These are phyloP conservation scores for Ceraclea dissimilis DNA, from an alignment of 2,888 invertebrate genomes.

Conservation along the genomic window DNA sequence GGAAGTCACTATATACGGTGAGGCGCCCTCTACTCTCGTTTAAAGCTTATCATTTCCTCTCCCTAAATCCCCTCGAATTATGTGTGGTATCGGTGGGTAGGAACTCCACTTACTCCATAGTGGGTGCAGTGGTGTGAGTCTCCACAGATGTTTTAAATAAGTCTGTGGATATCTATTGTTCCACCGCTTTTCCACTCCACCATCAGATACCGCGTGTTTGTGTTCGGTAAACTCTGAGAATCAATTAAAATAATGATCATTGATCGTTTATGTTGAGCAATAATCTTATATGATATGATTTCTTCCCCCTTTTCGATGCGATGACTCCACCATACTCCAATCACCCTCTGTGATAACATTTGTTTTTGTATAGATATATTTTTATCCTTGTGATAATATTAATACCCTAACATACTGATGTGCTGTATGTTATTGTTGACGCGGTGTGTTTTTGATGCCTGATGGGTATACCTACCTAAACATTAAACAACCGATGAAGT, in stretches of 20 bases:
- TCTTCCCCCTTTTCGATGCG: background rate
- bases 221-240: background rate
- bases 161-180: no score
- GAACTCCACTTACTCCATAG: background rate
- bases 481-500: no score
- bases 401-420: no score
- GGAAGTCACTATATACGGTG: background rate
- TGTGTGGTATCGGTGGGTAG: background rate
- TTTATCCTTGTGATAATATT: no score
- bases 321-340: background rate
- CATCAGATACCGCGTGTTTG: background rate
- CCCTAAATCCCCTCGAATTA: background rate
- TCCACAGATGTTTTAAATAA: constrained; percentile 2
- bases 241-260: background rate
- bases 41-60: constrained; percentile 5
- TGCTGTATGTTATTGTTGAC: no score
- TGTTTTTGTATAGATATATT: background rate
- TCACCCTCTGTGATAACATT: background rate
- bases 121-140: background rate
- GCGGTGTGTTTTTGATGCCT: no score
- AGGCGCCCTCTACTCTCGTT: background rate
- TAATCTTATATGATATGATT: background rate
- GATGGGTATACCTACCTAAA: no score
- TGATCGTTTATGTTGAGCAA: background rate
- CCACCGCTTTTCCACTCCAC: background rate